Percentiles rank a stretch among this genome's conserved stretches.
Conservation (phyloP, 2,113 vertebrate species). For the Microtus montanus region DNA sequence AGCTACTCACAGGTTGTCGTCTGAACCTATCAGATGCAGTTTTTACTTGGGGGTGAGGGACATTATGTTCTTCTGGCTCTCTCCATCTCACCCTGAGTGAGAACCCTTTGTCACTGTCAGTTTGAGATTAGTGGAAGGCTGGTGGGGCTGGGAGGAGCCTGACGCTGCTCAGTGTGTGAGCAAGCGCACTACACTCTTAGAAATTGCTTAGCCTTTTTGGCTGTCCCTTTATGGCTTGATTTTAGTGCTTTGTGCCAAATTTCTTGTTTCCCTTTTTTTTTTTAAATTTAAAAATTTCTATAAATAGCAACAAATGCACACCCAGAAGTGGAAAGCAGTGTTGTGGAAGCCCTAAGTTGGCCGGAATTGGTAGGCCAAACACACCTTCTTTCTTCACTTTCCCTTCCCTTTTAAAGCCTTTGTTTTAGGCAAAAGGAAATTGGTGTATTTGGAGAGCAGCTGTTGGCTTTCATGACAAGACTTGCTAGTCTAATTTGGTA, state of each 20-base stretch:
- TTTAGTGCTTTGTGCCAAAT: slow-evolving; percentile 37
- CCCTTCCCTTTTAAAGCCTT: slow-evolving; percentile 76
- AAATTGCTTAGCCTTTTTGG: slow-evolving; percentile 11
- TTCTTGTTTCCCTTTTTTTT: neutral
- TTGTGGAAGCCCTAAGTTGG: neutral
- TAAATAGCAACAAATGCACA: neutral
- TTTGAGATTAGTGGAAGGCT: neutral
- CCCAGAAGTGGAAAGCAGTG: neutral
- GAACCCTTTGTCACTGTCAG: neutral
- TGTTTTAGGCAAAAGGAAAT: slow-evolving; percentile 79
- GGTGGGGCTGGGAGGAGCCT: neutral
- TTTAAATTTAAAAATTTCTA: neutral
- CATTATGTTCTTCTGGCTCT: neutral
- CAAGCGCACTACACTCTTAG: neutral
- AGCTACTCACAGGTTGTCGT: neutral
- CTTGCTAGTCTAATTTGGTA: slow-evolving; percentile 72
- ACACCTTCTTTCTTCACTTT: slow-evolving; percentile 48
- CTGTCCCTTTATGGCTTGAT: slow-evolving; percentile 12
- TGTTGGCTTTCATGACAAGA: slow-evolving; percentile 75
- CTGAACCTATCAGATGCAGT: neutral
- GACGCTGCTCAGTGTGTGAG: neutral
- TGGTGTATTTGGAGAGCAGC: slow-evolving; percentile 77
- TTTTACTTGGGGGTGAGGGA: neutral
- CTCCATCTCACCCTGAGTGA: neutral
- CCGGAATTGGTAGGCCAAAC: slow-evolving; percentile 49